These are phyloP conservation scores for Agapostemon virescens DNA, from an alignment of 2,888 invertebrate genomes.

Conservation along the genomic window DNA sequence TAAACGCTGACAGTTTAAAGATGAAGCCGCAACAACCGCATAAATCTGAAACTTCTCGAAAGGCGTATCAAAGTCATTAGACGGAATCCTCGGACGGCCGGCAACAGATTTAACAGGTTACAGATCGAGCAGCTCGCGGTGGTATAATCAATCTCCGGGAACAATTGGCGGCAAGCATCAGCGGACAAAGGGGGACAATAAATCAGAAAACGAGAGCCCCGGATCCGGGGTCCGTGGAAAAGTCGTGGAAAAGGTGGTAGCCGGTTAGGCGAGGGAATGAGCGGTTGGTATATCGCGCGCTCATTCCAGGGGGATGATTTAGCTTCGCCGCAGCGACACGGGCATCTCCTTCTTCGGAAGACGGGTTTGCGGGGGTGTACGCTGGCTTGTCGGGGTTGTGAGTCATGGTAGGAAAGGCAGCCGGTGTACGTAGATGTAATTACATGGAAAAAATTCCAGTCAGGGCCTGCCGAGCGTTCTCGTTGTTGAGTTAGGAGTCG, in stretches of 20 bases:
- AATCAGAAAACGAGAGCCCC: slow-evolving; percentile 27
- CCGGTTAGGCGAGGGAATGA: slow-evolving; percentile 34
- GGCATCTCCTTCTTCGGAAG: background rate
- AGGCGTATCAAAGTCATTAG: background rate
- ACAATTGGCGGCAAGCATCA: slow-evolving; percentile 12
- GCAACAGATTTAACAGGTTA: slow-evolving; percentile 2
- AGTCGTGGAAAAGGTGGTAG: slow-evolving; percentile 32
- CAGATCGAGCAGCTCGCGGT: background rate
- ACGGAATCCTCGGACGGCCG: background rate
- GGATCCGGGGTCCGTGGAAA: slow-evolving; percentile 19
- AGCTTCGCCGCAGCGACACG: slow-evolving; percentile 59
- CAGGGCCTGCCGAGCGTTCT: slow-evolving; percentile 68
- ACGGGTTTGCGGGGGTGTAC: slow-evolving; percentile 1
- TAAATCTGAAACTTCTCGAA: background rate
- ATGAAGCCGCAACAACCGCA: background rate
- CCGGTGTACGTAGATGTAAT: slow-evolving; percentile 70
- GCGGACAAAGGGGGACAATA: slow-evolving; percentile 29
- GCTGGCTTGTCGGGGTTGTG: slow-evolving; percentile 4
- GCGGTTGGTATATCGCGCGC: slow-evolving; percentile 42
- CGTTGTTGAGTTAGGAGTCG: slow-evolving; percentile 74
- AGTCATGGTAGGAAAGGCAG: slow-evolving; percentile 23
- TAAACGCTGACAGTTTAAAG: too few relatives aligned
- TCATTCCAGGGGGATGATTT: slow-evolving; percentile 68
- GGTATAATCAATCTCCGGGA: slow-evolving; percentile 4
- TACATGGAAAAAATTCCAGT: slow-evolving; percentile 77